Base-by-base conservation (phyloP, 2,113 vertebrate species). In the Nesogale talazaci region DNA sequence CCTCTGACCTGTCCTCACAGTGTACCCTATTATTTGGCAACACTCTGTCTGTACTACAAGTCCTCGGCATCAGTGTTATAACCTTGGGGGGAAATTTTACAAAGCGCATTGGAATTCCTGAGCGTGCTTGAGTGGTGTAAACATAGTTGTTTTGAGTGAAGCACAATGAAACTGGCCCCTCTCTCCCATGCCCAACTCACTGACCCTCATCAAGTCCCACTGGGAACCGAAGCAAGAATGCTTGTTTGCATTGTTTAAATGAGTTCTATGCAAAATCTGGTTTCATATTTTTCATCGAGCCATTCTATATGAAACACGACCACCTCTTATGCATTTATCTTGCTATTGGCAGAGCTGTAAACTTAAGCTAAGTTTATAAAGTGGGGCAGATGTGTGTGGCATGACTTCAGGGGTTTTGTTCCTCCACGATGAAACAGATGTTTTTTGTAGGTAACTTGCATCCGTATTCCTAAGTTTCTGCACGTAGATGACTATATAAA, bases 191-290 rank as follows among this genome's bases (percentile, higher is more conserved):
- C 29, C 82, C 86, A 17, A 38, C 22, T 38, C 61, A 56, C 2
- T 67, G 67, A 20, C 72, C 10, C 59, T 23, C n/a, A 27, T 57
- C n/a, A 19, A 34, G 56, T 86, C 59, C 84, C 87, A 36, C 56
- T 36, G 65, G 70, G 85, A 94, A 75, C 67, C 75, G 75, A 89
- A 77, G 76, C 65, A 34, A 83, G 94, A 78, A 36, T 31, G 59
- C 84, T 96, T 92, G 87, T 94, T 96, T 96, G 70, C 94, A 83
- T 97, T 97, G 86, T 97, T 95, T 97, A 96, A 97, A 90, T 81
- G 95, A 83, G 61, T 97, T 97, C 96, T 97, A 95, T 98, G 97
- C 91, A 97, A 97, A 97, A 97, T 91, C 87, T 38, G 91, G 80
- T 93, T 97, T 97, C 86, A 95, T 83, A 74, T 95, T 97, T 38